Evolutionary conservation across 2,888 invertebrate species (phyloP), one percentile per base, ranked within the genome.

Genomic region (Brenthis daphne): DNA sequence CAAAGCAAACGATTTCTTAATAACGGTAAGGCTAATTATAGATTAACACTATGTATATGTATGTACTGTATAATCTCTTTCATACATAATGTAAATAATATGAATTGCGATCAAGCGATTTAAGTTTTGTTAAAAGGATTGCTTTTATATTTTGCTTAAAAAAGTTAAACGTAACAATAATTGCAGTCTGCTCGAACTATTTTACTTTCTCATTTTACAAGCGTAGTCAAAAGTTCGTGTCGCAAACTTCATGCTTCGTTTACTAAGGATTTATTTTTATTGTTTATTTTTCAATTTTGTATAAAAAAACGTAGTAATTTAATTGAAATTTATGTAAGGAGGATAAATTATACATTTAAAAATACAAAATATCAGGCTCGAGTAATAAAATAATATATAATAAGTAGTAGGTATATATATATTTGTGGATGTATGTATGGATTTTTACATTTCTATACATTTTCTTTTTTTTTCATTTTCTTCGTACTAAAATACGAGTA

Each of bases 171-270:
- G 20, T 61, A 61, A 61, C 61, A 61, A 33, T 33, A 61, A 61
- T 53, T 61, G 51, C 61, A 20, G 13, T 13, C 51, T n/a, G 20
- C 51, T 51, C 51, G 61, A 61, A 53, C 33, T 61, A 61, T 61
- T 61, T 61, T 61, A 51, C 37, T 61, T 61, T 61, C 51, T 51
- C 37, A 53, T 61, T 53, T 53, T 50, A 61, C 61, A 53, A 61
- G 16, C 61, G 61, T 37, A 37, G 51, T 61, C 37, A 20, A 61
- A 61, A 61, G 61, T 61, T 61, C 61, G 61, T 53, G 61, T 61
- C 37, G 37, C 61, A 61, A 61, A 37, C 61, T 61, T 61, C 61
- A 61, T 50, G 61, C 61, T 33, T 16, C 61, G 51, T 61, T 16
- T n/a, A 61, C 33, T n/a, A 51, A 48, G 29, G 48, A 58, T 58